A percentile compares a stretch with the other conserved stretches of the same genome.
Evolutionary conservation across 2,888 invertebrate genomes (phyloP).

Genomic region (Epinotia nisella): DNA sequence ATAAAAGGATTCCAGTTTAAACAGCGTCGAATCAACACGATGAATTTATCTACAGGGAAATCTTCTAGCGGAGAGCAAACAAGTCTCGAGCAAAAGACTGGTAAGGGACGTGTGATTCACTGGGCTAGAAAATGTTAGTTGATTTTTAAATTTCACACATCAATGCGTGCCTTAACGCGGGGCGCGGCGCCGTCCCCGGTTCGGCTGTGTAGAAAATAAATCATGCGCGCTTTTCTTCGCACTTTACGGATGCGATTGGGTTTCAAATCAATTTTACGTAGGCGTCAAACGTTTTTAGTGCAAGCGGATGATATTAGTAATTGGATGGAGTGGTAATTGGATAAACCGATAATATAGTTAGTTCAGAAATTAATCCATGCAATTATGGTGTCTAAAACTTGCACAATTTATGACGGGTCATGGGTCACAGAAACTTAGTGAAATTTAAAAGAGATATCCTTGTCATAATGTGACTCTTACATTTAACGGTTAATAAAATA

Average conservation of each 20-base stretch:
- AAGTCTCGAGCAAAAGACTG: slow-evolving; percentile 73
- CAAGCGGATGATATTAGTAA: background rate
- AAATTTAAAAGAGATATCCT: too few species aligned
- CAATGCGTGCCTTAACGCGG: slow-evolving; percentile 68
- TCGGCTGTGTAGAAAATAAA: slow-evolving; percentile 41
- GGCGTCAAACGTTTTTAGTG: background rate
- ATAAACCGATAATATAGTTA: too few species aligned
- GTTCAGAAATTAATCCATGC: too few species aligned
- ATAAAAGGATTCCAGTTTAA: slow-evolving; percentile 74
- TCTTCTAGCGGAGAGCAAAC: slow-evolving; percentile 75
- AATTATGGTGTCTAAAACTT: too few species aligned
- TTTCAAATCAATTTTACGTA: slow-evolving; percentile 16
- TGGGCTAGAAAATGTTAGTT: slow-evolving; percentile 82
- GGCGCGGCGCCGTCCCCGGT: slow-evolving; percentile 48
- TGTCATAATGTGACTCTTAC: too few species aligned
- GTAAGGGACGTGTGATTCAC: slow-evolving; percentile 75
- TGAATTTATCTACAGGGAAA: slow-evolving; percentile 77
- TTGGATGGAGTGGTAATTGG: background rate
- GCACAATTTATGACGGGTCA: too few species aligned
- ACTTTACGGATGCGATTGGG: slow-evolving; percentile 21
- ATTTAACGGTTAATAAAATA: too few species aligned
- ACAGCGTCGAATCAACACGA: slow-evolving; percentile 78
- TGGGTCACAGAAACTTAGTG: too few species aligned
- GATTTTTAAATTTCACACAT: slow-evolving; percentile 83
- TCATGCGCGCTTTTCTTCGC: slow-evolving; percentile 36